Conservation (phyloP, 1,140 invertebrate species). For the Hylyphantes graminicola region DNA sequence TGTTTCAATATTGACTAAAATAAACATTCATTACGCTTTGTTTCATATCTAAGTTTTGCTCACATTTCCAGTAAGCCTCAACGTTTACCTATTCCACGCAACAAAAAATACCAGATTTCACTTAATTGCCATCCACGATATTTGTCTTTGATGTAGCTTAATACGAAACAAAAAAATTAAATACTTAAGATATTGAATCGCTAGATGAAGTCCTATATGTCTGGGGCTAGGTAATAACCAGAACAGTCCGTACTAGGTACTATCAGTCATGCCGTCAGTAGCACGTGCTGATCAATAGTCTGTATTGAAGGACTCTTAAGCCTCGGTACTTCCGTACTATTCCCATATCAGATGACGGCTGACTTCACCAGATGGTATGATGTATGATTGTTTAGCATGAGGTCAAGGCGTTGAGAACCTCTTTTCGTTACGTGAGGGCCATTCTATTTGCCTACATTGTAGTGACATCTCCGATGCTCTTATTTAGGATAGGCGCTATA, state of each 20-base stretch:
- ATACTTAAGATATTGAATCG: constrained; percentile 6
- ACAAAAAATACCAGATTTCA: too few species aligned
- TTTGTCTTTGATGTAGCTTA: neutral
- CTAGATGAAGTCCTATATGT: neutral
- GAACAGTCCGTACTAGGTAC: constrained; percentile 4
- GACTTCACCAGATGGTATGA: constrained; percentile 23
- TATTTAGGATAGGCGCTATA: too few species aligned
- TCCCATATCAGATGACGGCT: constrained; percentile 25
- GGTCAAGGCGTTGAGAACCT: constrained; percentile 7
- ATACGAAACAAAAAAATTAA: constrained; percentile 1
- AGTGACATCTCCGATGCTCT: too few species aligned
- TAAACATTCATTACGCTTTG: too few species aligned
- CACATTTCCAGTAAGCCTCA: too few species aligned
- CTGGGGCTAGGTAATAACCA: neutral
- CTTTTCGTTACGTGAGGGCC: neutral
- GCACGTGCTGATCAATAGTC: constrained; percentile 22
- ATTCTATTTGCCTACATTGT: constrained; percentile 3
- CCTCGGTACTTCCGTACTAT: constrained; percentile 11
- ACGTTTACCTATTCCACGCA: too few species aligned
- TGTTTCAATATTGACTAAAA: too few species aligned
- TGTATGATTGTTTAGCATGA: constrained; percentile 12
- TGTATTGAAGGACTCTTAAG: constrained; percentile 11
- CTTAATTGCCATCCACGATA: too few species aligned
- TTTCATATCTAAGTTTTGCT: too few species aligned
- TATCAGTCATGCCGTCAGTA: constrained; percentile 3